phyloP scores from a whole-genome alignment of 2,888 invertebrate genomes.

The Drosophila histrio region DNA sequence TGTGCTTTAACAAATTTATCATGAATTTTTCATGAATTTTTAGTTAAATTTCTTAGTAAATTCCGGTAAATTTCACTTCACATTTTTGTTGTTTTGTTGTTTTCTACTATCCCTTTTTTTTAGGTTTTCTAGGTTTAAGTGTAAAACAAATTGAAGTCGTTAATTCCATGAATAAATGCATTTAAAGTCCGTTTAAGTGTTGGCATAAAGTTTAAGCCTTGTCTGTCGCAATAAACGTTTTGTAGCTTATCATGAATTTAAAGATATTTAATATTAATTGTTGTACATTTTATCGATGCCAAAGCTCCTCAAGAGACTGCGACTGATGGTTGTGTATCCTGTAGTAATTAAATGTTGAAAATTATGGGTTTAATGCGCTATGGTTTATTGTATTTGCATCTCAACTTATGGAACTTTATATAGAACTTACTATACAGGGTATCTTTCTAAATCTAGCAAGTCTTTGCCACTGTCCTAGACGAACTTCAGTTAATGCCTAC shows the following conservation, averaged over 20 bases:
- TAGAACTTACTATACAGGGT: background rate
- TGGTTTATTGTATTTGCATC: too few relatives aligned
- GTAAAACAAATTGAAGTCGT: background rate
- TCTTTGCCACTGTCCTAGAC: too few relatives aligned
- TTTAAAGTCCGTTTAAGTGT: background rate
- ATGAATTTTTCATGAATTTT: background rate
- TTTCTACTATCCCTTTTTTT: background rate
- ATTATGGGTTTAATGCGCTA: background rate
- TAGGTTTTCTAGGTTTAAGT: too few relatives aligned
- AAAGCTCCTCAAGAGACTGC: background rate
- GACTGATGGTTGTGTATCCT: background rate
- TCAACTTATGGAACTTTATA: background rate
- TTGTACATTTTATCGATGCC: conserved; percentile 3
- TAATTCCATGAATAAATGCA: background rate
- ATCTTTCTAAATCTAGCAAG: background rate
- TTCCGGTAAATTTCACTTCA: background rate
- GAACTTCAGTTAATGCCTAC: too few relatives aligned
- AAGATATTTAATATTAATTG: conserved; percentile 13
- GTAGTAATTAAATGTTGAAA: background rate
- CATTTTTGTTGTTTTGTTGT: background rate
- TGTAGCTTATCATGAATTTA: background rate
- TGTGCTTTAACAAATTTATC: background rate
- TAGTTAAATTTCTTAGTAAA: background rate
- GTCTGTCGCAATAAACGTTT: background rate
- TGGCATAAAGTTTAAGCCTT: conserved; percentile 3